Percentiles rank a stretch among this genome's conserved stretches.
phyloP scores from a whole-genome alignment of 2,113 vertebrate species.

The Pipra filicauda region DNA sequence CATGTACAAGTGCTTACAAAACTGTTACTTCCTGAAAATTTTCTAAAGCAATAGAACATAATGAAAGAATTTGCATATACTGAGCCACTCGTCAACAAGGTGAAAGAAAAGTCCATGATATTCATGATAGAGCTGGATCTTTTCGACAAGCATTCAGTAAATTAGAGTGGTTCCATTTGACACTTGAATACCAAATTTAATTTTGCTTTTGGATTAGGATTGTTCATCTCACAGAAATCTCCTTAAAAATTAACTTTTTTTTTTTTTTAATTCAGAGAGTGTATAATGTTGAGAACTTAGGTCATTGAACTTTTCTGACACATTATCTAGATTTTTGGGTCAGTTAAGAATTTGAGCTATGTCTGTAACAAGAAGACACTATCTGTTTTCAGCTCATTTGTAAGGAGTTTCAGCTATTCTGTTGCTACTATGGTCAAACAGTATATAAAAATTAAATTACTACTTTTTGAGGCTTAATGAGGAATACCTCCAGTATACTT shows the following conservation, averaged over 20 bases:
- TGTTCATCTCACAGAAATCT: background rate
- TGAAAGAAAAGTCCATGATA: background rate
- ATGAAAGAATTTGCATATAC: background rate
- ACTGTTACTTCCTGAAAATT: background rate
- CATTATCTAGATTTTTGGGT: background rate
- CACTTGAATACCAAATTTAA: slow-evolving; percentile 15
- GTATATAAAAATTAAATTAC: background rate
- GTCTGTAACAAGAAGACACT: background rate
- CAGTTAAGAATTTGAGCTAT: background rate
- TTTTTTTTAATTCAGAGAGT: background rate
- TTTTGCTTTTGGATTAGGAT: background rate
- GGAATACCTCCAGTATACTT: background rate
- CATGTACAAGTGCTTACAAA: background rate
- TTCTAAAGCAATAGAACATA: background rate
- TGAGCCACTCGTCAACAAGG: background rate
- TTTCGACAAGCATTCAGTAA: background rate
- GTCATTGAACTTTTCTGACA: background rate
- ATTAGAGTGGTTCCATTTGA: background rate
- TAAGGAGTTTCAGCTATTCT: background rate
- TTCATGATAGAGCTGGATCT: background rate
- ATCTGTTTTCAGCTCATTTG: background rate
- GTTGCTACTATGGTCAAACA: background rate
- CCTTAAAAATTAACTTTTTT: background rate
- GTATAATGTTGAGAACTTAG: background rate
- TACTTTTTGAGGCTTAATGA: background rate